Base-by-base conservation (phyloP, 1,140 invertebrate species). In the Diplogasteroides magnus region DNA sequence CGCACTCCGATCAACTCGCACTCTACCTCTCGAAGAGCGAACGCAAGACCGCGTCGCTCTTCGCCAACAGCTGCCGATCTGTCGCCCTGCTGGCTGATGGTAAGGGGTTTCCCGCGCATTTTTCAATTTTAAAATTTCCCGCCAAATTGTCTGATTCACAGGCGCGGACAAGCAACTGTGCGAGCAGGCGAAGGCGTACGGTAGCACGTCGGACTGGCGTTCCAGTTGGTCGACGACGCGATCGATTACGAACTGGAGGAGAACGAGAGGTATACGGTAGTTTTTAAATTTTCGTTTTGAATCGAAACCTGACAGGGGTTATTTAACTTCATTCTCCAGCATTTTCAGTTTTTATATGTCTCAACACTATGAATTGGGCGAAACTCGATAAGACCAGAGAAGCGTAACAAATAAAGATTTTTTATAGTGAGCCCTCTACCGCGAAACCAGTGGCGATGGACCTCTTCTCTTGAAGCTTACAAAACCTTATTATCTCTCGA, bases 161-260 rank as follows among this genome's bases (percentile, higher is more conserved):
- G 90, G 90, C 64, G 90, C 90, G 14, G 89, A 93, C 81, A 89
- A 91, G 71, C 86, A 88, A 64, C 83, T 94, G 31, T 86, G 89
- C 74, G 90, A 97, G 80, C 82, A 91, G 67, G 91, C 93, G 29
- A 97, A 90, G 84, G 91, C 97, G 83, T 98, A 98, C 85, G 96
- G 96, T 11, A 88, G 91, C 93, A 98, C 86, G 85, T 98, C 62
- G 96, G 96, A 48, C 88, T 98, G 76, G 92, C 93, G 23, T 98
- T 98, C 87, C 96, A 98, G 85, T 86, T 98, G 76, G 91, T 98
- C 31, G 97, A 99, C 84, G 97, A 99, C 86, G 85, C 97, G 71
- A 85, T 98, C 71, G 97, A 99, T 85, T 98, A 98, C 86, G 91
- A 95, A 31, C 93, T 95, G 0, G 92, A 91, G n/a, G 89, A 93